Evolutionary conservation across 2,797 vertebrate species (phyloP), one percentile per base, ranked within the genome.

Genomic region (Betta splendens): DNA sequence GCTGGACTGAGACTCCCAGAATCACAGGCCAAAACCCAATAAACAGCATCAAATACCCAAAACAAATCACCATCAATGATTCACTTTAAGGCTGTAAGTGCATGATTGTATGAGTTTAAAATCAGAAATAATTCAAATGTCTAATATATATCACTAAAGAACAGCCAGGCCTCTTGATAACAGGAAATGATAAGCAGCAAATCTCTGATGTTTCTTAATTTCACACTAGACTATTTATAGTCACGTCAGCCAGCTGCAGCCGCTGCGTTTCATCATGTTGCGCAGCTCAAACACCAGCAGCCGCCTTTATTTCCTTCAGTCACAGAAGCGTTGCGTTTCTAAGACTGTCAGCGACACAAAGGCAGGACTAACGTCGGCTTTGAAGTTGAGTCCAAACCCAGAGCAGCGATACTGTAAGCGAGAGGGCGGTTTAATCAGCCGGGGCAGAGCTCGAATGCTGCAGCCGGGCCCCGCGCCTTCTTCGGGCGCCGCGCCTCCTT

Each of bases 371-470:
- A 65, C 59, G 20, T 59, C 47, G 57, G 45, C 73, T 85, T 75
- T 71, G 55, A 88, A 85, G 70, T 73, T 75, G 75, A 75, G 52
- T 77, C 53, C 56, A 70, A 68, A 74, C 69, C 72, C 64, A 70
- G 52, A 70, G 69, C 71, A 64, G 63, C 44, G 75, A 70, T 78
- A 72, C 38, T 51, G 47, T 29, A 57, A 50, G 58, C 52, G 37
- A 66, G 59, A 59, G 64, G 67, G 51, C 49, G 64, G 64, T 77
- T 81, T 83, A 85, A 84, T 84, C 79, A 82, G 66, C 75, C 69
- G 73, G 42, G 64, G 62, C 69, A 44, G 50, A 63, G 65, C 72
- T 71, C 53, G 78, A 72, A 78, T 47, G 40, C 74, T 56, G 50
- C 56, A 65, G 40, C 47, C 44, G 37, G 45, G 51, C 64, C 73